Evolutionary conservation across 2,797 vertebrate species (phyloP).

Genomic region (Acrossocheilus fasciatus): DNA sequence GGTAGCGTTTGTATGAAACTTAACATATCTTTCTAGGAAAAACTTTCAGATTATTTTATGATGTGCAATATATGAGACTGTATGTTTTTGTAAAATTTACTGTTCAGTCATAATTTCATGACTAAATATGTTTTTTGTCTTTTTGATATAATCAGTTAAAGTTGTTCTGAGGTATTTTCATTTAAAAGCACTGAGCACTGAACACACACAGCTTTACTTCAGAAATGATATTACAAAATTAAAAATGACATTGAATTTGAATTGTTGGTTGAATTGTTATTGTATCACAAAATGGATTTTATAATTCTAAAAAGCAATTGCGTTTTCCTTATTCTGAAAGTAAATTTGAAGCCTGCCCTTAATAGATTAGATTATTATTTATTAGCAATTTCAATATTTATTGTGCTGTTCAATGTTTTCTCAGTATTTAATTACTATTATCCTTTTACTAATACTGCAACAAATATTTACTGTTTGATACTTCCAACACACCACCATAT

Average conservation of each 20-base stretch:
- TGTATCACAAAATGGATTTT: not conserved
- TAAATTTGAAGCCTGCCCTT: not conserved
- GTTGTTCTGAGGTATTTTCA: not conserved
- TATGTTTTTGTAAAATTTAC: not conserved
- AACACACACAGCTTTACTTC: not conserved
- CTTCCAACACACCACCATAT: not conserved
- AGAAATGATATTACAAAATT: not conserved
- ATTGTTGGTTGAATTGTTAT: not conserved
- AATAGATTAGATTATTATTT: not conserved
- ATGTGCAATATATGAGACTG: not conserved
- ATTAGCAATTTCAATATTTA: not conserved
- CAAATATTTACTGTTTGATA: not conserved
- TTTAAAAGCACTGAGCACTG: not conserved
- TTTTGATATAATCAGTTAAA: too few relatives aligned
- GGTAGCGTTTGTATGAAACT: conserved; percentile 40
- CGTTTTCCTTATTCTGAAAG: not conserved
- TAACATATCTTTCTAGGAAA: conserved; percentile 15
- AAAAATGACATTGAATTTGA: not conserved
- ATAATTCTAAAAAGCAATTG: not conserved
- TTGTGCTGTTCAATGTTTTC: not conserved
- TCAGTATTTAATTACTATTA: not conserved
- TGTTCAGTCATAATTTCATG: not conserved
- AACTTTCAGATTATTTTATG: not conserved
- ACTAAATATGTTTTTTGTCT: not conserved
- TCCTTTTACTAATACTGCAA: not conserved